Percentiles rank a stretch among this genome's conserved stretches.
phyloP scores from a whole-genome alignment of 2,888 invertebrate genomes.

The Suillia variegata region DNA sequence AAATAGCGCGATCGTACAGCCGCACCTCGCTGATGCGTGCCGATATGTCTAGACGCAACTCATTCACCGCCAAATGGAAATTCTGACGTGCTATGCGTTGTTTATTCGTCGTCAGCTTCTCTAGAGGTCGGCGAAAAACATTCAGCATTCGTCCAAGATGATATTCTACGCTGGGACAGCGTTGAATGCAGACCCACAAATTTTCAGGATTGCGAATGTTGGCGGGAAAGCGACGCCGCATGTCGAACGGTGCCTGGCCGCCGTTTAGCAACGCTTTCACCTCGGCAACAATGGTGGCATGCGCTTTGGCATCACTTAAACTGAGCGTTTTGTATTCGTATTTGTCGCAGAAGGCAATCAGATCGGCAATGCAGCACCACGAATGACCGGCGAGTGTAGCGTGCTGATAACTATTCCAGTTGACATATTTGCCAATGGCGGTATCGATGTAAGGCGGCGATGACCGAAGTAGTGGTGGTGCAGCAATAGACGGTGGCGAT shows the following conservation, averaged over 20 bases:
- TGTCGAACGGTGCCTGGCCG: slow-evolving; percentile 46
- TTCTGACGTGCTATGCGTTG: slow-evolving; percentile 51
- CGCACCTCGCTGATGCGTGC: slow-evolving; percentile 50
- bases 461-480: no score
- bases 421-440: slow-evolving; percentile 38
- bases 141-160: slow-evolving; percentile 49
- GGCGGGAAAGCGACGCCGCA: slow-evolving; percentile 48
- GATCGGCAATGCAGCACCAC: slow-evolving; percentile 52
- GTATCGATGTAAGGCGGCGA: not conserved
- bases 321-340: slow-evolving; percentile 51
- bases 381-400: slow-evolving; percentile 40
- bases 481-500: not conserved
- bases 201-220: slow-evolving; percentile 51
- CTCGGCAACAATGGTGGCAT: slow-evolving; percentile 47
- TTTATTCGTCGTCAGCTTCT: slow-evolving; percentile 48
- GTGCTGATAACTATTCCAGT: slow-evolving; percentile 46
- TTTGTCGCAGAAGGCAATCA: slow-evolving; percentile 53
- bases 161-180: slow-evolving; percentile 52
- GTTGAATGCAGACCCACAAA: slow-evolving; percentile 51
- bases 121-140: slow-evolving; percentile 48
- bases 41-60: slow-evolving; percentile 51
- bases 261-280: slow-evolving; percentile 41
- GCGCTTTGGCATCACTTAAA: slow-evolving; percentile 41
- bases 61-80: slow-evolving; percentile 51
- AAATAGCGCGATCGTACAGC: slow-evolving; percentile 48